Percentiles rank a stretch among this genome's conserved stretches.
These are phyloP conservation scores for Avahi laniger DNA, from an alignment of 2,797 vertebrate genomes.

Conservation along the genomic window DNA sequence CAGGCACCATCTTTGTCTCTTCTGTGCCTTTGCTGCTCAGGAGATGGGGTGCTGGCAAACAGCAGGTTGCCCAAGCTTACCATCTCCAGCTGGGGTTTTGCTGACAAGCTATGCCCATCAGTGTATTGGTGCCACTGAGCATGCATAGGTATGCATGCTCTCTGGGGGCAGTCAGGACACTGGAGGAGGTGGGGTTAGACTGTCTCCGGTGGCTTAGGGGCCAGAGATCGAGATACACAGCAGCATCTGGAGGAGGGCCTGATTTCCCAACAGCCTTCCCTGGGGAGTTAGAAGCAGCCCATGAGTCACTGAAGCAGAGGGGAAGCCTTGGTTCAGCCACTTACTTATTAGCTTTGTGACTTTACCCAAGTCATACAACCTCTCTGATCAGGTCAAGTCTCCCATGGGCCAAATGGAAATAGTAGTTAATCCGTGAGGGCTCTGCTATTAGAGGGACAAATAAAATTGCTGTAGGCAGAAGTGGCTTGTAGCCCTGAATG, in stretches of 20 bases:
- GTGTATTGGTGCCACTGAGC: background rate
- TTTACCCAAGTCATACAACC: conserved; percentile 30
- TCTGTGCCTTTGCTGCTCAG: background rate
- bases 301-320: conserved; percentile 39
- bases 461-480: conserved; percentile 5
- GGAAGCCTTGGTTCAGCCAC: conserved; percentile 20
- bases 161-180: background rate
- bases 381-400: conserved; percentile 39
- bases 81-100: background rate
- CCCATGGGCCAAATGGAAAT: conserved; percentile 12
- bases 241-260: background rate
- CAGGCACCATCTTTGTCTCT: conserved; percentile 2
- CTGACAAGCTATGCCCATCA: background rate
- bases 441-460: background rate
- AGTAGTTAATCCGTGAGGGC: conserved; percentile 37
- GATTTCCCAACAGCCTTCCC: conserved; percentile 27
- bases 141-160: background rate
- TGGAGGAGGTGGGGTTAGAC: background rate
- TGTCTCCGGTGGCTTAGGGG: background rate
- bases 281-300: background rate
- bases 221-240: background rate
- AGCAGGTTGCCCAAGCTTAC: background rate
- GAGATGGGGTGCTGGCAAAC: background rate
- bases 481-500: background rate
- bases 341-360: conserved; percentile 32